Percentiles rank a stretch among this genome's conserved stretches.
Evolutionary conservation across 2,797 vertebrate genomes (phyloP).

Genomic region (Cossypha dichroa): DNA sequence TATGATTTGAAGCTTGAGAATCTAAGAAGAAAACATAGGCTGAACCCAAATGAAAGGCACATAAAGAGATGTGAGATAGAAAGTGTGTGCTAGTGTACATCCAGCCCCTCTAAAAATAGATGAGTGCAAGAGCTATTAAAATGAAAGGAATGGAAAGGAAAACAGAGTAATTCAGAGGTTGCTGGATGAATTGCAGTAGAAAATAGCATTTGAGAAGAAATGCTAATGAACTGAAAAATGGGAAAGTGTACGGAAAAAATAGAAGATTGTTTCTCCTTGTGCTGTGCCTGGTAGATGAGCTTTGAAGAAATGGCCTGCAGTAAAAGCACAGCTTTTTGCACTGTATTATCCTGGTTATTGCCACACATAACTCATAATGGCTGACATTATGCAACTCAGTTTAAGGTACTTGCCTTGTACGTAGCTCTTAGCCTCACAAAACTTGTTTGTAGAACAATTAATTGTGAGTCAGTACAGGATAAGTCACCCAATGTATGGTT

Average conservation of each 20-base stretch:
- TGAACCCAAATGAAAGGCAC: not conserved
- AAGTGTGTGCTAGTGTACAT: not conserved
- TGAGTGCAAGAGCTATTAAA: not conserved
- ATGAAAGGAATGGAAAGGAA: not conserved
- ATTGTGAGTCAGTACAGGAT: not conserved
- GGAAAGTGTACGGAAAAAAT: not conserved
- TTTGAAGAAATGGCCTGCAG: not conserved
- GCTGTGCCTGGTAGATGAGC: not conserved
- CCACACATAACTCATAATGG: not conserved
- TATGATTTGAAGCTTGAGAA: not conserved
- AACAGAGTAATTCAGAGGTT: not conserved
- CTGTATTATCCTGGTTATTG: not conserved
- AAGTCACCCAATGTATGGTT: not conserved
- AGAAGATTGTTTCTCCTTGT: not conserved
- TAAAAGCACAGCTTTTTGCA: constrained; percentile 7
- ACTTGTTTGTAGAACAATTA: not conserved
- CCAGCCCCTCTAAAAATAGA: not conserved
- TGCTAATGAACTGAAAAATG: constrained; percentile 8
- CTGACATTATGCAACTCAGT: not conserved
- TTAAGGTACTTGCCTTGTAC: not conserved
- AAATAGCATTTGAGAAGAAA: not conserved
- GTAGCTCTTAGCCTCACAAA: not conserved
- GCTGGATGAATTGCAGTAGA: not conserved
- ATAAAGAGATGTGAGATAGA: not conserved
- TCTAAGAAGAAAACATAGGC: not conserved